Percentiles rank a stretch among this genome's conserved stretches.
phyloP scores from a whole-genome alignment of 2,797 vertebrate species.

The Myiotriccus ornatus region DNA sequence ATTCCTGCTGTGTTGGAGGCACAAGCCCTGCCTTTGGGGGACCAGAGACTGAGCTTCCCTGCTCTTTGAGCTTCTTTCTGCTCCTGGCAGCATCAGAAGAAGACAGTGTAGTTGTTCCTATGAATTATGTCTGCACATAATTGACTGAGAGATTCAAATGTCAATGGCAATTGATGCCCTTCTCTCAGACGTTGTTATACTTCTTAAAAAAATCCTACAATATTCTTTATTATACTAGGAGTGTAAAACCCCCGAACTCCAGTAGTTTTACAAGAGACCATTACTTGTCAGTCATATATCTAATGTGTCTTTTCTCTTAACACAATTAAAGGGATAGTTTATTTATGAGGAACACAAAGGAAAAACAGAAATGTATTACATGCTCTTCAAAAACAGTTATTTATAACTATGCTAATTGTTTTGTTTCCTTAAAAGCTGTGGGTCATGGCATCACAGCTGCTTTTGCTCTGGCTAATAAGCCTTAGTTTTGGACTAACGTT shows the following conservation, averaged over 20 bases:
- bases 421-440: conserved; percentile 9
- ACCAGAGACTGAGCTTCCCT: neutral
- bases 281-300: neutral
- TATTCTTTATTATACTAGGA: neutral
- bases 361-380: conserved; percentile 6
- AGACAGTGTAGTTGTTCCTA: neutral
- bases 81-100: neutral
- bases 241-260: neutral
- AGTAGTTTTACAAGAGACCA: neutral
- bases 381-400: neutral
- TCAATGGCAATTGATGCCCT: neutral
- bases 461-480: conserved; percentile 10
- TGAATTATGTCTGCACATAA: neutral
- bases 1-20: fast-evolving
- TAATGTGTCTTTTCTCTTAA: neutral
- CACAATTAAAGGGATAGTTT: neutral
- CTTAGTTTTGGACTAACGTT: neutral
- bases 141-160: neutral
- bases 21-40: neutral
- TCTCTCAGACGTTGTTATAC: neutral
- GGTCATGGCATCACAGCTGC: conserved; percentile 14
- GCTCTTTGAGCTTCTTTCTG: neutral
- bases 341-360: conserved; percentile 8
- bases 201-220: neutral
- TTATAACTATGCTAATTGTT: conserved; percentile 21